Conservation (phyloP, 2,113 vertebrate species). For the Colius striatus region DNA sequence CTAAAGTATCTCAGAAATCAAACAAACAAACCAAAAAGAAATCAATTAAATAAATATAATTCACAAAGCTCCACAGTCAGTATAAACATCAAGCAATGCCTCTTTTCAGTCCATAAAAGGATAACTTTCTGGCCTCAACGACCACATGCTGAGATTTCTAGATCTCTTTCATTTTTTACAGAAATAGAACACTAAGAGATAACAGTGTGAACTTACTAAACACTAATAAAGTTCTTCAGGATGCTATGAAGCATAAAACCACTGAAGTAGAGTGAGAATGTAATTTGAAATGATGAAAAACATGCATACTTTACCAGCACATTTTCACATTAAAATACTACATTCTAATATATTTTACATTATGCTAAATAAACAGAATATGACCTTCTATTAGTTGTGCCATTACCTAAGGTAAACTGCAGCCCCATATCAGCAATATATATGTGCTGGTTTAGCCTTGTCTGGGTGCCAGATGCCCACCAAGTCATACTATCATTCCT, state of each 20-base stretch:
- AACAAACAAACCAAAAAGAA: background rate
- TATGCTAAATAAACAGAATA: background rate
- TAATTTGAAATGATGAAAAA: constrained; percentile 21
- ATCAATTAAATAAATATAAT: constrained; percentile 37
- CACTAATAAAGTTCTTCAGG: constrained; percentile 20
- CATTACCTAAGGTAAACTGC: background rate
- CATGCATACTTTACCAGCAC: background rate
- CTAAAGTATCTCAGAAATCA: background rate
- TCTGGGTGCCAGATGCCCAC: too few relatives aligned
- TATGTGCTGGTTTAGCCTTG: too few relatives aligned
- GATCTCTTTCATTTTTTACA: constrained; percentile 20
- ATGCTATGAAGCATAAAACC: background rate
- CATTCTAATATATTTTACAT: background rate
- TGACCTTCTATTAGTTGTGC: background rate
- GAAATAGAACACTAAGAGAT: constrained; percentile 27
- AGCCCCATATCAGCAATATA: background rate
- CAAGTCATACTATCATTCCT: too few relatives aligned
- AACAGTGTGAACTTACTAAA: constrained; percentile 22
- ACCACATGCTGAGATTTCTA: constrained; percentile 44
- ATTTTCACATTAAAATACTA: background rate
- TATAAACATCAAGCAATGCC: background rate
- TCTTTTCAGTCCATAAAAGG: constrained; percentile 41
- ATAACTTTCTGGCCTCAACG: constrained; percentile 36
- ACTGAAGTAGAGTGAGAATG: background rate
- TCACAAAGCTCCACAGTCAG: background rate